These are phyloP conservation scores for Taxidea taxus DNA, from an alignment of 2,113 vertebrate species.

Conservation along the genomic window DNA sequence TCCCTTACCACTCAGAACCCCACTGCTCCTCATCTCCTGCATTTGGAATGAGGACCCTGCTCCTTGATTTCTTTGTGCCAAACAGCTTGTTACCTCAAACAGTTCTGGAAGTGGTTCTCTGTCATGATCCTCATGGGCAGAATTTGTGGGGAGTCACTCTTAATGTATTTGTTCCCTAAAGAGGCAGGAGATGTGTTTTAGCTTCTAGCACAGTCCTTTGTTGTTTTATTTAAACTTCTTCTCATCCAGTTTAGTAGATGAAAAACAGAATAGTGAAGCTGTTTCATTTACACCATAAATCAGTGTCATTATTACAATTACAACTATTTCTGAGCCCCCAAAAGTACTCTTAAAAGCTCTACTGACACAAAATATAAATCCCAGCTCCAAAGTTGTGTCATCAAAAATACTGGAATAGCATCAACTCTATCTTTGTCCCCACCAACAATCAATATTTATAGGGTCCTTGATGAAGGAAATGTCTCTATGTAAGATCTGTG, in stretches of 20 bases:
- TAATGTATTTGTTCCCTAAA: not conserved
- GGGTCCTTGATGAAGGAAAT: not conserved
- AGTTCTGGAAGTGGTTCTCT: not conserved
- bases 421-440: not conserved
- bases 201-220: not conserved
- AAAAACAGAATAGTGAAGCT: rapidly evolving
- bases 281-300: not conserved
- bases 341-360: not conserved
- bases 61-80: not conserved
- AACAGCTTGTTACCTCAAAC: not conserved
- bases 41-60: not conserved
- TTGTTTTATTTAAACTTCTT: not conserved
- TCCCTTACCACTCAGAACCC: not conserved
- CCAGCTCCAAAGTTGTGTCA: not conserved
- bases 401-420: not conserved
- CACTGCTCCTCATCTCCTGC: not conserved
- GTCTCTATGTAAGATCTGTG: not conserved
- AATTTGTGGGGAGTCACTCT: not conserved
- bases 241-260: not conserved
- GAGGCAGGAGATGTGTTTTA: not conserved
- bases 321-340: not conserved
- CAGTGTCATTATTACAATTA: not conserved
- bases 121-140: not conserved
- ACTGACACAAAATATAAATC: not conserved
- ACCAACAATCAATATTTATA: not conserved